These are phyloP conservation scores for Euspilapteryx auroguttella DNA, from an alignment of 2,888 invertebrate genomes.

Conservation along the genomic window DNA sequence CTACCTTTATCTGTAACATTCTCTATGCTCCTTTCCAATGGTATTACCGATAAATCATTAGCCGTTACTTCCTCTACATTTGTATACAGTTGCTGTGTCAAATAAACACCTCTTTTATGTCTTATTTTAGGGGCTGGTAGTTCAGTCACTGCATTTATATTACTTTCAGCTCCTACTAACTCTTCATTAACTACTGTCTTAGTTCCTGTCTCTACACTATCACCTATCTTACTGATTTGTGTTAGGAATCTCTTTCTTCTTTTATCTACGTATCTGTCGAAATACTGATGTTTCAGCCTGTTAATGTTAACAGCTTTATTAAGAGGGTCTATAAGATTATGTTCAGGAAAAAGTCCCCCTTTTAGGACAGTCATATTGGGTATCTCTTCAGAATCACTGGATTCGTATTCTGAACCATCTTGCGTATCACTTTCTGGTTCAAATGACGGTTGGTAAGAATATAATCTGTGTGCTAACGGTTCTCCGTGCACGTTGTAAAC, in stretches of 20 bases:
- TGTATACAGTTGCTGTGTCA: no score
- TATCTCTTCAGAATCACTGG: slow-evolving; percentile 22
- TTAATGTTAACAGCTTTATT: slow-evolving; percentile 17
- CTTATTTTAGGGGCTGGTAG: slow-evolving; percentile 14
- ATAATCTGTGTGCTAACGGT: slow-evolving; percentile 45
- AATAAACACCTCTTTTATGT: slow-evolving; percentile 22
- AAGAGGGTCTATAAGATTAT: slow-evolving; percentile 21
- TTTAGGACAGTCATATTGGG: slow-evolving; percentile 39
- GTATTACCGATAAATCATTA: slow-evolving; percentile 33
- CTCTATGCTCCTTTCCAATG: slow-evolving; percentile 16
- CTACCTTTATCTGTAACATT: slow-evolving; percentile 12
- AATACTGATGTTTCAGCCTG: slow-evolving; percentile 44
- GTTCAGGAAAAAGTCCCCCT: slow-evolving; percentile 39
- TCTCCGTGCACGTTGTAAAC: slow-evolving; percentile 51
- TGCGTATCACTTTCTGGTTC: slow-evolving; percentile 45
- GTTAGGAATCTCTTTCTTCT: slow-evolving; percentile 36
- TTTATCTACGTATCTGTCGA: slow-evolving; percentile 43
- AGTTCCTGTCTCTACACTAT: slow-evolving; percentile 13
- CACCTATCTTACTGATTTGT: slow-evolving; percentile 14
- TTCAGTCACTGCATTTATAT: not conserved
- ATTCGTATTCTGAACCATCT: slow-evolving; percentile 29
- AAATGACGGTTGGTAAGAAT: slow-evolving; percentile 50
- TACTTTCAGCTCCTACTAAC: slow-evolving; percentile 21
- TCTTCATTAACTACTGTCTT: slow-evolving; percentile 23
- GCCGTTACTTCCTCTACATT: not conserved